Evolutionary conservation across 2,888 invertebrate species (phyloP).

Genomic region (Ryuthela nishihirai): DNA sequence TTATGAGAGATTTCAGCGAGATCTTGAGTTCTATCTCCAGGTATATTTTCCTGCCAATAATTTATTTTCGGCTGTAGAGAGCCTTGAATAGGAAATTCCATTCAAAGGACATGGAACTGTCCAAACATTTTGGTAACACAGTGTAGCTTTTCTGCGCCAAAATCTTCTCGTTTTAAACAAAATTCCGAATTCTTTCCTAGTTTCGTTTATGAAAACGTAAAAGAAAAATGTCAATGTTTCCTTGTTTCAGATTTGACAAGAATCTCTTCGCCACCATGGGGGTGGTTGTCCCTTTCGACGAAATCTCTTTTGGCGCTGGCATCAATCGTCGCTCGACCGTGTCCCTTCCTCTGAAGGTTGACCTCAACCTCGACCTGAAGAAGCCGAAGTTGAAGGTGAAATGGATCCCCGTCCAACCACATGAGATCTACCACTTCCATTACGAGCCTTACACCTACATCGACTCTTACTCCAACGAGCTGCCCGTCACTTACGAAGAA

Average conservation of each 20-base stretch:
- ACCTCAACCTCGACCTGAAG: conserved; percentile 23
- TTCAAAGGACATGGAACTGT: too few relatives aligned
- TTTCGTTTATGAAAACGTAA: background rate
- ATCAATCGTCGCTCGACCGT: conserved; percentile 15
- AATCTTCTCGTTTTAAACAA: too few relatives aligned
- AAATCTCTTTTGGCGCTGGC: conserved; percentile 28
- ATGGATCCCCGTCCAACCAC: conserved; percentile 27
- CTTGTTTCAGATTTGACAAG: conserved; percentile 17
- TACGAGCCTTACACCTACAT: conserved; percentile 34
- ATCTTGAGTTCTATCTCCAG: too few relatives aligned
- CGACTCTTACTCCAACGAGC: conserved; percentile 18
- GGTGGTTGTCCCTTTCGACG: conserved; percentile 21
- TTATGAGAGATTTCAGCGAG: too few relatives aligned
- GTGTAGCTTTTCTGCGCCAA: too few relatives aligned
- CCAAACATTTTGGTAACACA: too few relatives aligned
- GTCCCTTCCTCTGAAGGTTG: conserved; percentile 35
- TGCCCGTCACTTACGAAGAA: conserved; percentile 11
- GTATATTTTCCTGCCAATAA: too few relatives aligned
- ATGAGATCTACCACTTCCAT: conserved; percentile 36
- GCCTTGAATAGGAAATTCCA: too few relatives aligned
- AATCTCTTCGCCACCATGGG: conserved; percentile 18
- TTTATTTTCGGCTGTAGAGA: too few relatives aligned
- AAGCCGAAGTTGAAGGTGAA: conserved; percentile 22
- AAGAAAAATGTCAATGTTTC: background rate
- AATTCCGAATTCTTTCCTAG: background rate